Evolutionary conservation across 2,888 invertebrate species (phyloP).

Genomic region (Erebia aethiops): DNA sequence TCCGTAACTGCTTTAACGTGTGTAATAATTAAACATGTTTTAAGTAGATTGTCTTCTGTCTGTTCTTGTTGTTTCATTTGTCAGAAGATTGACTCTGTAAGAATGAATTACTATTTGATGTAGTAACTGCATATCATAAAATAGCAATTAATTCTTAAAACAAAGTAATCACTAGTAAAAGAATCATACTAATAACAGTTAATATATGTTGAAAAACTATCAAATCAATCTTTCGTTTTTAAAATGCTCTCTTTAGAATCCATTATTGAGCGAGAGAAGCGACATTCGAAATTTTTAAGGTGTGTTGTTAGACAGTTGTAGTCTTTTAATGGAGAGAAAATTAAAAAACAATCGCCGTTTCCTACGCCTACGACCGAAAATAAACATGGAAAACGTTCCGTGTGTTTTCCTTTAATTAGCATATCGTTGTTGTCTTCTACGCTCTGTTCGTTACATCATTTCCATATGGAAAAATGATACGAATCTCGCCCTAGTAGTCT

Average conservation of each 20-base stretch:
- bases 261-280: background rate
- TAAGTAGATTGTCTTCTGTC: constrained; percentile 28
- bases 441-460: constrained; percentile 74
- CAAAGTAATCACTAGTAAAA: no score
- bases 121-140: background rate
- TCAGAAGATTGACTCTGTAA: constrained; percentile 5
- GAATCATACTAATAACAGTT: no score
- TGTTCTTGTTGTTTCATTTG: constrained; percentile 1
- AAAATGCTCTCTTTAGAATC: background rate
- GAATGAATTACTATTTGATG: background rate
- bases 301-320: constrained; percentile 4
- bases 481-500: constrained; percentile 60
- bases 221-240: background rate
- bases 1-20: constrained; percentile 52
- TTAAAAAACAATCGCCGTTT: constrained; percentile 53
- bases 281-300: background rate
- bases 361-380: constrained; percentile 65
- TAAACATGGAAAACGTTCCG: constrained; percentile 69
- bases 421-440: constrained; percentile 80
- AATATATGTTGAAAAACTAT: no score
- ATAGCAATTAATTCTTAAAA: no score
- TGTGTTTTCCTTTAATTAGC: constrained; percentile 81
- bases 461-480: constrained; percentile 82
- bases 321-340: constrained; percentile 36
- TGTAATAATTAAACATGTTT: constrained; percentile 53